Conservation (phyloP, 2,888 invertebrate species). For the Heliconius aoede region DNA sequence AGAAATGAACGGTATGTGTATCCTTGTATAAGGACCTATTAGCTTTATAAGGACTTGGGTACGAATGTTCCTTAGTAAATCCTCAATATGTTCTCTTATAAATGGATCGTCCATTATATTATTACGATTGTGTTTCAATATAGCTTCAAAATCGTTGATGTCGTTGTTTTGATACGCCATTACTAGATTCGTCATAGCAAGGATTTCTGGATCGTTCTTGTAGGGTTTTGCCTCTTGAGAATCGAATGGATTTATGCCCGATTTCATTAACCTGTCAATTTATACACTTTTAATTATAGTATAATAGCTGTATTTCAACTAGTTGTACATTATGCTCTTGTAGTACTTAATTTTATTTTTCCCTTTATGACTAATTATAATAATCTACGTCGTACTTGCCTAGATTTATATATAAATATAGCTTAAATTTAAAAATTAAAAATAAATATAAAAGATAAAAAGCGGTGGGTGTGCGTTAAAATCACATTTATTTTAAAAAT, state of each 20-base stretch:
- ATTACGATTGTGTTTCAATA: conserved; percentile 93
- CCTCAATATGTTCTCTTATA: conserved; percentile 99
- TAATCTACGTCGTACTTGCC: too few species aligned
- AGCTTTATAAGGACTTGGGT: conserved; percentile 98
- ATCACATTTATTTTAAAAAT: too few species aligned
- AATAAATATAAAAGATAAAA: too few species aligned
- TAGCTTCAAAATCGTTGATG: conserved; percentile 98
- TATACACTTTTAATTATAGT: neutral
- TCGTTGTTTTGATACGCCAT: conserved; percentile 99
- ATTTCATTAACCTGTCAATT: conserved; percentile 95
- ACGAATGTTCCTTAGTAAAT: conserved; percentile 96
- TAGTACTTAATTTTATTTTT: neutral
- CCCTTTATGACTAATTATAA: neutral
- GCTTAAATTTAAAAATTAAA: too few species aligned
- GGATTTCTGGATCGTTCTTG: conserved; percentile 99
- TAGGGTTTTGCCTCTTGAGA: conserved; percentile 99
- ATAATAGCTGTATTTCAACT: neutral
- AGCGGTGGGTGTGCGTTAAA: too few species aligned
- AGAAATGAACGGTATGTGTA: conserved; percentile 98
- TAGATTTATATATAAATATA: too few species aligned
- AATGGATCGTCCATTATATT: conserved; percentile 99
- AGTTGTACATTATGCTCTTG: neutral
- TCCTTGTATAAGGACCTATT: conserved; percentile 98
- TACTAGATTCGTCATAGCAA: conserved; percentile 99
- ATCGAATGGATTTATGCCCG: conserved; percentile 99